Evolutionary conservation across 2,797 vertebrate genomes (phyloP).

Genomic region (Smutsia gigantea): DNA sequence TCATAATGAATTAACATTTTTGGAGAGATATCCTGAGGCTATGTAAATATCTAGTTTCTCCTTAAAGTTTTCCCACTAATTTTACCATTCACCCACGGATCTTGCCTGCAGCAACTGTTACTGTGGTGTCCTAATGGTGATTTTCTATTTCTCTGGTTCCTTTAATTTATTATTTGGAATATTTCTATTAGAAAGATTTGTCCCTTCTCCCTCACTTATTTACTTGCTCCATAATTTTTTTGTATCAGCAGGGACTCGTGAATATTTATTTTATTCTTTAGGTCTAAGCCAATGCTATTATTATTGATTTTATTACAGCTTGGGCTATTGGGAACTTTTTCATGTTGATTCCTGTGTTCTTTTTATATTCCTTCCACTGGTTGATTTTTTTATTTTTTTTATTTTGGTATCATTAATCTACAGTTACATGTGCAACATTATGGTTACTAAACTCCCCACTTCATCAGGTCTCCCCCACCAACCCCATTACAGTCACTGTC

Average conservation of each 20-base stretch:
- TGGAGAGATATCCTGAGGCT: not conserved
- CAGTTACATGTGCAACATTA: too few species aligned
- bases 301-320: not conserved
- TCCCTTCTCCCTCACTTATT: not conserved
- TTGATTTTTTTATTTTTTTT: too few species aligned
- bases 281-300: not conserved
- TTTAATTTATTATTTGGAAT: not conserved
- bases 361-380: not conserved
- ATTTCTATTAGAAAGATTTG: not conserved
- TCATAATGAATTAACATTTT: not conserved
- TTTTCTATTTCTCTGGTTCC: not conserved
- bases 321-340: not conserved
- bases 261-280: constrained; percentile 26
- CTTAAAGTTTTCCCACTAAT: not conserved
- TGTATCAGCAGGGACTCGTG: not conserved
- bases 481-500: too few species aligned
- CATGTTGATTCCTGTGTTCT: not conserved
- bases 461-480: too few species aligned
- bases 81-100: not conserved
- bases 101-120: not conserved
- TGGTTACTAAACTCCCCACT: too few species aligned
- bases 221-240: not conserved
- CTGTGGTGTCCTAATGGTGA: not conserved
- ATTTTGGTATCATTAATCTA: too few species aligned
- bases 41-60: not conserved